phyloP scores from a whole-genome alignment of 2,888 invertebrate genomes.

The Eumacrocentrus americanus region DNA sequence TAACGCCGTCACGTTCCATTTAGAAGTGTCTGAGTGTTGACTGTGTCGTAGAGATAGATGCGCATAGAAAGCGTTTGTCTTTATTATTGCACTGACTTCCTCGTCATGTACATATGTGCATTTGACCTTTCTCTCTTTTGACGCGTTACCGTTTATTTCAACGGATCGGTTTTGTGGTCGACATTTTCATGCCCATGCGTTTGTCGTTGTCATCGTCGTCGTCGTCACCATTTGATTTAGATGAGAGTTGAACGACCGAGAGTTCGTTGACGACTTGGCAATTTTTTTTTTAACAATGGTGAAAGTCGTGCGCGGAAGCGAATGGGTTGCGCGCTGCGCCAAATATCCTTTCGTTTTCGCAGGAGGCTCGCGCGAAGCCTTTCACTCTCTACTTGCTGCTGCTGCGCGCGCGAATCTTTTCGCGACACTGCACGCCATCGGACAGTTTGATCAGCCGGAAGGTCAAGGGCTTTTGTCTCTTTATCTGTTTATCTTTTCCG shows the following conservation, averaged over 20 bases:
- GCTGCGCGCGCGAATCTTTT: slow-evolving; percentile 14
- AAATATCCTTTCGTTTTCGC: slow-evolving; percentile 55
- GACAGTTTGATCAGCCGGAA: slow-evolving; percentile 39
- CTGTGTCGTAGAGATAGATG: slow-evolving; percentile 3
- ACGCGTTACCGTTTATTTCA: too few relatives aligned
- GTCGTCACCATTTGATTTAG: background rate
- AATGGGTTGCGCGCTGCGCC: slow-evolving; percentile 37
- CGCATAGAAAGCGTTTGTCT: slow-evolving; percentile 34
- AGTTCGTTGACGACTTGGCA: slow-evolving; percentile 40
- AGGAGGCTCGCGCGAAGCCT: slow-evolving; percentile 24
- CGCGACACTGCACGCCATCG: slow-evolving; percentile 7
- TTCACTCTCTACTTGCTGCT: slow-evolving; percentile 18
- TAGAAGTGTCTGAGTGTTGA: slow-evolving; percentile 28
- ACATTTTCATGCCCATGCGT: background rate
- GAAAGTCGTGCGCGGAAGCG: slow-evolving; percentile 54
- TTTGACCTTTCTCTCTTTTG: slow-evolving; percentile 60
- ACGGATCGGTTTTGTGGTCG: too few relatives aligned
- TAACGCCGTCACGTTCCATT: slow-evolving; percentile 47
- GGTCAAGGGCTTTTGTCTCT: slow-evolving; percentile 57
- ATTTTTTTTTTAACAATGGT: slow-evolving; percentile 53
- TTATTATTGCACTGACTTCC: slow-evolving; percentile 45
- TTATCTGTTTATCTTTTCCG: too few relatives aligned
- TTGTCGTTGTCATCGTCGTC: background rate
- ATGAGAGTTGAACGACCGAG: slow-evolving; percentile 44
- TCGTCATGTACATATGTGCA: slow-evolving; percentile 51